A percentile compares a stretch with the other conserved stretches of the same genome.
Evolutionary conservation across 2,113 vertebrate genomes (phyloP).

Genomic region (Albula goreensis): DNA sequence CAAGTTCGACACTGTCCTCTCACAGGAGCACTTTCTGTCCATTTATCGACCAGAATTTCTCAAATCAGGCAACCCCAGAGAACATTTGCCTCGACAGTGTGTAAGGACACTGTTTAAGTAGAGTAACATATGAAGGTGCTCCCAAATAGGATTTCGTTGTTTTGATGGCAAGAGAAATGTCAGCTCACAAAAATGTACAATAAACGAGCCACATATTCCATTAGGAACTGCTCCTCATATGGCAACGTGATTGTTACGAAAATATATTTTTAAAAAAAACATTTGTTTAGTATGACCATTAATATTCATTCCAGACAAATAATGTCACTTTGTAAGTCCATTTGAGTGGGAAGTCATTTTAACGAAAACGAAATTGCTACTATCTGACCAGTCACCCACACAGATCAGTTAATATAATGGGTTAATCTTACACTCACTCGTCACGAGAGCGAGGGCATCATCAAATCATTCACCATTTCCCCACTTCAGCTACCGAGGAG

Average conservation of each 20-base stretch:
- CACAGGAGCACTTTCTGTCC: conserved; percentile 59
- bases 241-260: neutral
- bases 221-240: too few relatives aligned
- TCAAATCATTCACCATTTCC: neutral
- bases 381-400: neutral
- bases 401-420: neutral
- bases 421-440: neutral
- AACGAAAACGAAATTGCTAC: neutral
- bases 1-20: conserved; percentile 61
- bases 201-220: neutral
- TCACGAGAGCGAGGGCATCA: neutral
- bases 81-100: neutral
- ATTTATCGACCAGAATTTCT: conserved; percentile 50
- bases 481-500: neutral
- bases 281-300: neutral
- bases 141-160: neutral
- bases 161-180: neutral
- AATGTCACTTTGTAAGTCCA: neutral
- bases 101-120: too few relatives aligned
- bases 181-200: neutral
- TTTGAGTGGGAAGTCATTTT: too few relatives aligned
- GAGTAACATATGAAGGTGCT: neutral
- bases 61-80: conserved; percentile 45
- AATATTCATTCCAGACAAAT: neutral
- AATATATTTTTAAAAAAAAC: too few relatives aligned